Evolutionary conservation across 2,888 invertebrate species (phyloP), one percentile per base, ranked within the genome.

Genomic region (Acrobasis repandana): DNA sequence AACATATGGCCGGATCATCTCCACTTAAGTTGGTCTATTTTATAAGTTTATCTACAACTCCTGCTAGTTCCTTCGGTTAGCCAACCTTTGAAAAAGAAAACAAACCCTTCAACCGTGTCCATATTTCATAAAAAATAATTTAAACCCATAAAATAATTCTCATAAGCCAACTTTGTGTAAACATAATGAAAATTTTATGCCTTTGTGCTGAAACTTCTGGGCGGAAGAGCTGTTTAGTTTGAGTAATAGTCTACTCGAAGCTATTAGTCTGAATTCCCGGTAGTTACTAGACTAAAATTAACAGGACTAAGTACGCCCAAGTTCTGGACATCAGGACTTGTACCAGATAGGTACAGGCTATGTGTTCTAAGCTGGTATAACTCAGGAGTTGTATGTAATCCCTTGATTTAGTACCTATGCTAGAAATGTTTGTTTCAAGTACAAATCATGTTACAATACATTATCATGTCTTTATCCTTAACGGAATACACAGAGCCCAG

Each of bases 281-380:
- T 18, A 54, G 18, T 38, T 54, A 20, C 54, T 18, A 54, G 54
- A 38, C 38, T 18, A 43, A 54, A 54, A 38, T 54, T 54, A 54
- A 54, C 54, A 18, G 54, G 54, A 38, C 54, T 54, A 54, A 43
- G 54, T 54, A 16, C 18, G 10, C 18, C n/a, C 14, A 54, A 52
- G 38, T 54, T 38, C 54, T 52, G 52, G 36, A 67, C 66, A 10
- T 63, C 60, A 63, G 57, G 33, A 49, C 51, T 63, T 49, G 61
- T 60, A 16, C 36, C 15, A 58, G 56, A n/a, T 43, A 43, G 38
- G 11, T 3, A 11, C 36, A 36, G 9, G 36, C 36, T 10, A 4
- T 14, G 28, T 28, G 28, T 28, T 28, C 33, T 50, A 50, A 49
- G 49, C 52, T 52, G 34, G 52, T 14, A 36, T 10, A 34, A 52